Percentiles rank a stretch among this genome's conserved stretches.
phyloP scores from a whole-genome alignment of 2,797 vertebrate species.

The Brachymystax lenok region DNA sequence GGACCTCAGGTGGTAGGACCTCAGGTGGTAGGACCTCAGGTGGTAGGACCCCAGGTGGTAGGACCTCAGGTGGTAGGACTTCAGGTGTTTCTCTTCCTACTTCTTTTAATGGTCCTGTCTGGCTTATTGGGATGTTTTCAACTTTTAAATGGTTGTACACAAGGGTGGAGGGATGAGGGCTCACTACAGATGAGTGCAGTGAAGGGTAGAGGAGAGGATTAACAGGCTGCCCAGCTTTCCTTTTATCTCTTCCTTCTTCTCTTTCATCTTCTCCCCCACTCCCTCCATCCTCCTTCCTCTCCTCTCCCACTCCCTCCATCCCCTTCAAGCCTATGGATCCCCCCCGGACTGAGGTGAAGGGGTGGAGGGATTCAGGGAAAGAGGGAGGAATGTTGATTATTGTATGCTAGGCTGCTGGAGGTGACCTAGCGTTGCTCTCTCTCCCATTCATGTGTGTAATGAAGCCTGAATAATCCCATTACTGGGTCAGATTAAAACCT shows the following conservation, averaged over 20 bases:
- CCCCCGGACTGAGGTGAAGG: conserved; percentile 43
- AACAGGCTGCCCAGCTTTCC: conserved; percentile 27
- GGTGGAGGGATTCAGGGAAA: conserved; percentile 2
- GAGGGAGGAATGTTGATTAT: neutral
- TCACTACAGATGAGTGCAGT: conserved; percentile 43
- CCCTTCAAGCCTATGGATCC: conserved; percentile 49
- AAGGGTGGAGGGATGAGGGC: conserved; percentile 27
- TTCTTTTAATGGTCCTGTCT: conserved; percentile 22
- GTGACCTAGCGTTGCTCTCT: conserved; percentile 68
- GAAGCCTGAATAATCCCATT: conserved; percentile 81
- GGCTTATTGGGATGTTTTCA: conserved; percentile 21
- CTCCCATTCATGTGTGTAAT: conserved; percentile 74
- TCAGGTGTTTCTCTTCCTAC: neutral
- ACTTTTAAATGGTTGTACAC: conserved; percentile 27
- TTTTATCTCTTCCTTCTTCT: neutral
- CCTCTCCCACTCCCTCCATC: conserved; percentile 21
- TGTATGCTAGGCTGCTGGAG: conserved; percentile 28
- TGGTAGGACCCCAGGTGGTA: no score
- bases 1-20: accelerated
- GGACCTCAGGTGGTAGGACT: no score
- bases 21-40: no score
- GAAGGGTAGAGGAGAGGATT: conserved; percentile 60
- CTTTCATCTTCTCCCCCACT: neutral
- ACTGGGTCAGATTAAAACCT: conserved; percentile 74
- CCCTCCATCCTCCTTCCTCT: conserved; percentile 16